A percentile compares a stretch with the other conserved stretches of the same genome.
Evolutionary conservation across 1,140 invertebrate genomes (phyloP).

Genomic region (Drosophila nannoptera): DNA sequence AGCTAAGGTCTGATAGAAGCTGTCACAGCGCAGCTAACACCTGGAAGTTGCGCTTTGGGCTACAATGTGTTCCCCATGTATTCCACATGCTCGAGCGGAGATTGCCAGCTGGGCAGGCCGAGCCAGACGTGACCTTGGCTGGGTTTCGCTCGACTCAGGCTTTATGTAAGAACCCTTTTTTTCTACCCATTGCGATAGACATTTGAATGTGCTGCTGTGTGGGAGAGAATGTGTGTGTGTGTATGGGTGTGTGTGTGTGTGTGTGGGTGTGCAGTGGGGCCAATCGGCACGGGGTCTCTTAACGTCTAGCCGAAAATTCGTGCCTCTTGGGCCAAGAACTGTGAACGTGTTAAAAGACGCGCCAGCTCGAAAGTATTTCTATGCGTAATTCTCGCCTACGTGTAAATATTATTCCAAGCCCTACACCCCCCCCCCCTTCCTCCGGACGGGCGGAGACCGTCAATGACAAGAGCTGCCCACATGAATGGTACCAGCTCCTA

Average conservation of each 20-base stretch:
- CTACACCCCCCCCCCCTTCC: too few species aligned
- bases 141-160: neutral
- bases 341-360: slow-evolving; percentile 57
- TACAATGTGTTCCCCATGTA: too few species aligned
- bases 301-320: slow-evolving; percentile 35
- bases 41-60: too few species aligned
- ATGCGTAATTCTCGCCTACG: slow-evolving; percentile 51
- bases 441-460: slow-evolving; percentile 8
- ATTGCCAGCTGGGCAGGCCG: neutral
- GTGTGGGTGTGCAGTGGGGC: neutral
- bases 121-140: neutral
- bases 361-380: slow-evolving; percentile 31
- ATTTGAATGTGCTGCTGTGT: neutral
- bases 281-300: slow-evolving; percentile 19
- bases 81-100: too few species aligned
- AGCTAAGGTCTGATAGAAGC: too few species aligned
- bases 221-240: neutral
- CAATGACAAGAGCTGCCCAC: slow-evolving; percentile 17
- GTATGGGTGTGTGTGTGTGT: neutral
- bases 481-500: slow-evolving; percentile 2
- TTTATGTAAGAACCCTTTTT: slow-evolving; percentile 37
- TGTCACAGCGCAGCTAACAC: too few species aligned
- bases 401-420: slow-evolving; percentile 31
- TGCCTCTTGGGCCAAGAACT: slow-evolving; percentile 33
- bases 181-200: neutral